These are phyloP conservation scores for Vanessa cardui DNA, from an alignment of 2,888 invertebrate genomes.

Conservation along the genomic window DNA sequence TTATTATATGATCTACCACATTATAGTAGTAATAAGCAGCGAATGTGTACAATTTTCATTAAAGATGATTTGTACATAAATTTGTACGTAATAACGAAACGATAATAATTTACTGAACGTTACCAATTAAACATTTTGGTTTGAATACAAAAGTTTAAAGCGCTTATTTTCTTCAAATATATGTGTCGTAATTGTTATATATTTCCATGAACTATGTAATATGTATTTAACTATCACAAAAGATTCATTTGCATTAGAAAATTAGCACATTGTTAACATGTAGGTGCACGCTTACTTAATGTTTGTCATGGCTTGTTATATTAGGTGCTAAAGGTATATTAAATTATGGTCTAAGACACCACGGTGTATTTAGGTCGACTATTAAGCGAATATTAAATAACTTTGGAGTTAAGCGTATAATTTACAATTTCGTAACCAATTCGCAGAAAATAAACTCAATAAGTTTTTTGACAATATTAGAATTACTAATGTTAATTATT, in stretches of 20 bases:
- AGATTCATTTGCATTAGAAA: slow-evolving; percentile 32
- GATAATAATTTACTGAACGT: no score
- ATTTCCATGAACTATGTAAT: slow-evolving; percentile 13
- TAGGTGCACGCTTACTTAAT: slow-evolving; percentile 20
- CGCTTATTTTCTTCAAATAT: no score
- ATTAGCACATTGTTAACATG: slow-evolving; percentile 29
- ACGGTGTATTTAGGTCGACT: slow-evolving; percentile 24
- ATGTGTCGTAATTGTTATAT: not conserved
- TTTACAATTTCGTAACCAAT: not conserved
- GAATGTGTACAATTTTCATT: no score
- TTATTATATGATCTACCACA: no score
- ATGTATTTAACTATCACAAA: slow-evolving; percentile 26
- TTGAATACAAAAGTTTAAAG: no score
- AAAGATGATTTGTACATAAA: no score
- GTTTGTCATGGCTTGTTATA: slow-evolving; percentile 16
- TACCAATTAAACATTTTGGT: no score
- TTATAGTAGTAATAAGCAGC: no score
- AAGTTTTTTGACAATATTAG: no score
- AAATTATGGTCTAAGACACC: slow-evolving; percentile 21
- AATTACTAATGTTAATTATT: not conserved
- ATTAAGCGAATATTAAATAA: slow-evolving; percentile 22
- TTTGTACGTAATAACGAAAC: no score
- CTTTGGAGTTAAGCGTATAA: slow-evolving; percentile 13
- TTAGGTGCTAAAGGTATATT: slow-evolving; percentile 10
- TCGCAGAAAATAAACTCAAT: no score